phyloP scores from a whole-genome alignment of 1,140 invertebrate genomes.

The Drosophila pruinosa region DNA sequence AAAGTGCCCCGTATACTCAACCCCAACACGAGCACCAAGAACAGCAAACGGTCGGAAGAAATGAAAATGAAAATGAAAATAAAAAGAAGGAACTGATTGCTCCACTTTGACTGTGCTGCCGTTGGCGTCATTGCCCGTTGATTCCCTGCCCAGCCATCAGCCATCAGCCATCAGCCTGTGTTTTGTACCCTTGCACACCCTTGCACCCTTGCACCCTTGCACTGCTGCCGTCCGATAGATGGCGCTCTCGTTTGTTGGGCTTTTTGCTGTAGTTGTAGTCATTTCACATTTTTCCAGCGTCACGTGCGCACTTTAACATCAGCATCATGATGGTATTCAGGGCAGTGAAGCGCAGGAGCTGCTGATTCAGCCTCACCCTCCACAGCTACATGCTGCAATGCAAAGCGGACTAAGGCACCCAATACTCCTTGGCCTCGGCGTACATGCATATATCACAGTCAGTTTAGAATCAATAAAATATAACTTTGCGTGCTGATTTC shows the following conservation, averaged over 20 bases:
- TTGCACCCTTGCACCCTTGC: too few species aligned
- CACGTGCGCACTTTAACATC: conserved; percentile 77
- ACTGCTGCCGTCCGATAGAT: background rate
- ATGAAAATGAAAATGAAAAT: background rate
- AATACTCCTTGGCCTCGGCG: background rate
- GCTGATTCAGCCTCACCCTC: background rate
- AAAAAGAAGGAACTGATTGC: conserved; percentile 51
- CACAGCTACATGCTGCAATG: too few species aligned
- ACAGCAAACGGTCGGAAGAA: background rate
- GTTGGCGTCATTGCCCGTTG: background rate
- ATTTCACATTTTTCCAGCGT: conserved; percentile 39
- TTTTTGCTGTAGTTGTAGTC: conserved; percentile 1
- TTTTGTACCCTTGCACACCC: too few species aligned
- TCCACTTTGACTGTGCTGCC: conserved; percentile 42
- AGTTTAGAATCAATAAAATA: conserved; percentile 79
- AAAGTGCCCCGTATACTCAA: conserved; percentile 1
- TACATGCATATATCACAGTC: conserved; percentile 63
- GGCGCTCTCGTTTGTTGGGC: conserved; percentile 13
- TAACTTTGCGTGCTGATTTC: conserved; percentile 79
- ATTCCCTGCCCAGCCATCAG: background rate
- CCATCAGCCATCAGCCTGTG: background rate
- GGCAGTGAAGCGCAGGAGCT: conserved; percentile 56
- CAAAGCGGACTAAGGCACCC: conserved; percentile 16
- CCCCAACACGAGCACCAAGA: background rate
- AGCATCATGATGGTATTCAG: conserved; percentile 72